Base-by-base conservation (phyloP, 2,888 invertebrate species). In the Julus scanicus region DNA sequence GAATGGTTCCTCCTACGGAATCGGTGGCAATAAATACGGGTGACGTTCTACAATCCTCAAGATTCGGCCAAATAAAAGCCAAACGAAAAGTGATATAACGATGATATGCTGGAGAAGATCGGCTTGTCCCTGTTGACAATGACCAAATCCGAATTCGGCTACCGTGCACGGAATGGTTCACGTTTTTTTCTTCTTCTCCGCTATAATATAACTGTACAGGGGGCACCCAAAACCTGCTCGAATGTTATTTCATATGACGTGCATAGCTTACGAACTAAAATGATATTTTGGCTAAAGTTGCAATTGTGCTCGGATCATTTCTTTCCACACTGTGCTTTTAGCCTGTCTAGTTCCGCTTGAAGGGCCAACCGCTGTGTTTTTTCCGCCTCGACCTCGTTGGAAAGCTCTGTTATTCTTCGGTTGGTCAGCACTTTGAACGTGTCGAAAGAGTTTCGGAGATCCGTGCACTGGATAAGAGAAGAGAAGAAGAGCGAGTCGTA, bases 261-360 rank as follows among this genome's bases (percentile, higher is more conserved):
- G 84, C 84, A 84, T 84, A 84, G 84, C 44, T 84, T 48, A 84
- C 40, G 20, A 84, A 84, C 84, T 40, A 84, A 84, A 71, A 71
- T 29, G 71, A 71, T 29, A 71, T 71, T 29, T 29, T 29, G 29
- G 71, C 71, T 63, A 44, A 83, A 39, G 8, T 40, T 84, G 84
- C 84, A 84, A 84, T 29, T 39, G 2, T 9, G 39, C 39, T 63
- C 71, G 29, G 11, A 84, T 84, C 84, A 84, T 84, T 84, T 84
- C n/a, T 84, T 84, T n/a, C 11, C 44, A 15, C 89, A 83, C 57
- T 83, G 88, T 90, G 91, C 92, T 89, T 91, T 91, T 87, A 92
- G 90, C 87, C 92, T 89, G 87, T 92, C 92, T 63, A 93, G 90
- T 90, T 93, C 92, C n/a, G 92, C 92, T 90, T 93, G 92, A 80